These are phyloP conservation scores for Nannoperca obscura DNA, from an alignment of 2,797 vertebrate genomes.

Conservation along the genomic window DNA sequence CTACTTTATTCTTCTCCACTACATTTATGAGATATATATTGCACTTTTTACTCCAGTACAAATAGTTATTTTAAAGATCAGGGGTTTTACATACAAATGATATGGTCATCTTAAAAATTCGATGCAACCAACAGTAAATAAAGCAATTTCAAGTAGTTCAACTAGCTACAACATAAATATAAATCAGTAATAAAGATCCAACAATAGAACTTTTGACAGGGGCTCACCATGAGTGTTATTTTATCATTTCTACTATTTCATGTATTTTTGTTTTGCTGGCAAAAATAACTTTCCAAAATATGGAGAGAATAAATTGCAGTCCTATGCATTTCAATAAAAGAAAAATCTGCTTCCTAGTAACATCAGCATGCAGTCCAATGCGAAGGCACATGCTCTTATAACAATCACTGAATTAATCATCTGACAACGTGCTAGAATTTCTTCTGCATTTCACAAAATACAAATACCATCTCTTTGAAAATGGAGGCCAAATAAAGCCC, in stretches of 20 bases:
- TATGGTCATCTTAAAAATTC: neutral
- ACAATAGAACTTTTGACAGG: neutral
- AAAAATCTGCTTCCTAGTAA: neutral
- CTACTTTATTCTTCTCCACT: neutral
- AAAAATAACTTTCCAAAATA: neutral
- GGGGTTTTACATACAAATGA: neutral
- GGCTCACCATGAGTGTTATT: neutral
- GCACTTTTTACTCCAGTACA: neutral
- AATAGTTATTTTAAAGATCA: neutral
- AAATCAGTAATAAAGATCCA: neutral
- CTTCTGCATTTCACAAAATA: slow-evolving; percentile 1
- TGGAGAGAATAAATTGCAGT: neutral
- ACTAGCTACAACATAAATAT: neutral
- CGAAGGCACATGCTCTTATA: neutral
- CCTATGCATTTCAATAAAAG: neutral
- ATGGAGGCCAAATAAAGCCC: slow-evolving; percentile 83
- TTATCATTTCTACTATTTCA: neutral
- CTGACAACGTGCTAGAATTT: neutral
- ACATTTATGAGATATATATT: neutral
- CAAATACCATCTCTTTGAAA: slow-evolving; percentile 72
- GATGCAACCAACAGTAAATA: neutral
- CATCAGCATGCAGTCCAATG: neutral
- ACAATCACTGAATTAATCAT: neutral
- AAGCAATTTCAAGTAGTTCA: neutral
- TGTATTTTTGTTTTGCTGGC: neutral